phyloP scores from a whole-genome alignment of 2,888 invertebrate species.

The Drosophila differens region DNA sequence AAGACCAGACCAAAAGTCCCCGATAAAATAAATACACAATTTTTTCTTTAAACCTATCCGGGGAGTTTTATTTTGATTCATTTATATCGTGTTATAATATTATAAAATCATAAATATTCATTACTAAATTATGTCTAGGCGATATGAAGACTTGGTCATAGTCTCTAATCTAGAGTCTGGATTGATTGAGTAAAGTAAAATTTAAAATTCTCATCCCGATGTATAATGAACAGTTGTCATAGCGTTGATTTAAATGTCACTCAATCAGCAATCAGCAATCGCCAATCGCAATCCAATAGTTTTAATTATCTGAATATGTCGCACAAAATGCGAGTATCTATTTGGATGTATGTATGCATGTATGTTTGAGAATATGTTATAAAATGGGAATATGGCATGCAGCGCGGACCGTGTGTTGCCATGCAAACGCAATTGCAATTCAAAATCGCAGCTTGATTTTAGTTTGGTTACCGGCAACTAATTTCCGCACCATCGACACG shows the following conservation, averaged over 20 bases:
- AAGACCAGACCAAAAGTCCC: neutral
- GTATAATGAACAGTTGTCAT: neutral
- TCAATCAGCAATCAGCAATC: slow-evolving; percentile 7
- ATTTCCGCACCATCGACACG: slow-evolving; percentile 65
- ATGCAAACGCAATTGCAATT: slow-evolving; percentile 29
- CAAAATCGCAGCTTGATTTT: slow-evolving; percentile 32
- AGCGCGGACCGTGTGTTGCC: neutral
- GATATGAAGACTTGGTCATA: neutral
- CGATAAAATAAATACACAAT: neutral
- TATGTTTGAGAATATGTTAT: slow-evolving; percentile 8
- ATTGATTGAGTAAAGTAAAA: neutral
- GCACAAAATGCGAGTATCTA: neutral
- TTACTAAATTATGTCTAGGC: neutral
- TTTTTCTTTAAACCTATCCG: neutral
- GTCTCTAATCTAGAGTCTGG: neutral
- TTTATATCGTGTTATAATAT: neutral
- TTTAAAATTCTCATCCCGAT: neutral
- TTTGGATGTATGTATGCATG: neutral
- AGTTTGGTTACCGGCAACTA: slow-evolving; percentile 55
- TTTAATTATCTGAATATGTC: slow-evolving; percentile 15
- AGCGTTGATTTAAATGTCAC: slow-evolving; percentile 1
- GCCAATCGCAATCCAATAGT: neutral
- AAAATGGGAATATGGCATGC: neutral
- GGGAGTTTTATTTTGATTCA: neutral
- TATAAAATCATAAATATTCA: neutral